phyloP scores from a whole-genome alignment of 1,140 invertebrate species.

The Drosophila murphyi region DNA sequence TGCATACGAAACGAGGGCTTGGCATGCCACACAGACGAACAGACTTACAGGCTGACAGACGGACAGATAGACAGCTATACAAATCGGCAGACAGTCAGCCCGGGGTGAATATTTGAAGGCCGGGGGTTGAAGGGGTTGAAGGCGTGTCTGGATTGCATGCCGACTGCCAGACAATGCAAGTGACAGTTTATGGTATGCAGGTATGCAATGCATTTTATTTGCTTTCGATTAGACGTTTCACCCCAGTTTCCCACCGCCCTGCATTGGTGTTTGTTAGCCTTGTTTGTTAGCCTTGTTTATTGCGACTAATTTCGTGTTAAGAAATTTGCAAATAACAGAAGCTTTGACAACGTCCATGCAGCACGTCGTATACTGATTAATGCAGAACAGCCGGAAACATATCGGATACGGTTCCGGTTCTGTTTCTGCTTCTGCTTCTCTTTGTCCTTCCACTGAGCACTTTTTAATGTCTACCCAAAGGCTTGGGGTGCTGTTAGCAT shows the following conservation, averaged over 20 bases:
- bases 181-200: conserved; percentile 80
- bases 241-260: not conserved
- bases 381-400: conserved; percentile 29
- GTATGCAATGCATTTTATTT: conserved; percentile 82
- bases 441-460: conserved; percentile 20
- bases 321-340: conserved; percentile 74
- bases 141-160: conserved; percentile 43
- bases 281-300: conserved; percentile 78
- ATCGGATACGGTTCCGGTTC: conserved; percentile 27
- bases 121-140: not conserved
- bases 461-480: conserved; percentile 23
- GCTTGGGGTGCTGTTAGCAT: not conserved
- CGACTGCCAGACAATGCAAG: conserved; percentile 53
- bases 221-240: conserved; percentile 74
- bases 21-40: conserved; percentile 53
- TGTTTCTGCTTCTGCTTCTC: not conserved
- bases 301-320: conserved; percentile 80
- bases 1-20: conserved; percentile 70
- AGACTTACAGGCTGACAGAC: conserved; percentile 12
- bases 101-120: not conserved
- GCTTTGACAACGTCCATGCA: conserved; percentile 24
- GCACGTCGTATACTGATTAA: conserved; percentile 35
- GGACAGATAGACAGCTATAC: conserved; percentile 12
- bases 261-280: conserved; percentile 10
- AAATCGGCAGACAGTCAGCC: conserved; percentile 5